These are phyloP conservation scores for Bombycilla garrulus DNA, from an alignment of 2,113 vertebrate species.

Conservation along the genomic window DNA sequence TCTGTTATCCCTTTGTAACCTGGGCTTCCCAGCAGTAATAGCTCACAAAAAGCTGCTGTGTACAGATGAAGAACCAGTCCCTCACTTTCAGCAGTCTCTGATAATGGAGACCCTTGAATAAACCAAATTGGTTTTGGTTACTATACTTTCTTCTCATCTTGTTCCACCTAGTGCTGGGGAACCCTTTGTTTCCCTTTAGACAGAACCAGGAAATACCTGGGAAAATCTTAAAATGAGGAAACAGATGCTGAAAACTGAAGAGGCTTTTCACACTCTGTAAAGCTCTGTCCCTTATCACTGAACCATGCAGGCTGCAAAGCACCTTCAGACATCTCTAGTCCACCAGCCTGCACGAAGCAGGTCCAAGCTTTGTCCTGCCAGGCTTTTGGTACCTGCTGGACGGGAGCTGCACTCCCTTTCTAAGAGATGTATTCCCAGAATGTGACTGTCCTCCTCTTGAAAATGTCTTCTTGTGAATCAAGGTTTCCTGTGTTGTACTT, in stretches of 20 bases:
- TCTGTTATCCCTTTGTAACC: background rate
- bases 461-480: background rate
- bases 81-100: background rate
- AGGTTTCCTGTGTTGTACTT: background rate
- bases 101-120: background rate
- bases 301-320: background rate
- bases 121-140: background rate
- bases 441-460: background rate
- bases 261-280: background rate
- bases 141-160: background rate
- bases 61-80: background rate
- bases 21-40: background rate
- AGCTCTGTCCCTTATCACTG: background rate
- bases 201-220: background rate
- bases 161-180: background rate
- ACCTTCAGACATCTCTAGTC: background rate
- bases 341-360: background rate
- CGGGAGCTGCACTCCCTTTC: background rate
- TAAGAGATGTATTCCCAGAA: background rate
- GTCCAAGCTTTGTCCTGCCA: background rate
- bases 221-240: background rate
- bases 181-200: background rate
- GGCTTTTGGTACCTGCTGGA: background rate
- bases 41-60: background rate
- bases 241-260: background rate